Conservation (phyloP, 1,140 invertebrate genomes). For the Chlorops oryzae region DNA sequence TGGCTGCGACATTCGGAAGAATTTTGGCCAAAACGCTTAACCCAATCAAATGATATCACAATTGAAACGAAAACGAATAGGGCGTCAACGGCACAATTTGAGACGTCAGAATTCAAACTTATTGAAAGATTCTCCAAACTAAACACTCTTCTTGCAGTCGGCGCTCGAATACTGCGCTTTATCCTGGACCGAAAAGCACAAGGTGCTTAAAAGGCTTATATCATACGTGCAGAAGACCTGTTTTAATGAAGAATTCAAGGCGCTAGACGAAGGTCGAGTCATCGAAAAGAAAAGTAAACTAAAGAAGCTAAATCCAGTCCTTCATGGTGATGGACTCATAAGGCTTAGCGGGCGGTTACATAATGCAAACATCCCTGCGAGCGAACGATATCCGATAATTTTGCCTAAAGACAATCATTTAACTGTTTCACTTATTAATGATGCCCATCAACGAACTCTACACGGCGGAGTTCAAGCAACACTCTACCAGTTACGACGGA, state of each 20-base stretch:
- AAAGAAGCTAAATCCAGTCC: background rate
- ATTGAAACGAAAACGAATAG: background rate
- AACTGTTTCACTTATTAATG: background rate
- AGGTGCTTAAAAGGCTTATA: background rate
- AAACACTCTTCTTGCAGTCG: background rate
- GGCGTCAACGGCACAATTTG: background rate
- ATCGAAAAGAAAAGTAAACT: background rate
- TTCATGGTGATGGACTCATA: background rate
- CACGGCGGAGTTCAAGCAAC: slow-evolving; percentile 2
- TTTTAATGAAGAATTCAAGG: background rate
- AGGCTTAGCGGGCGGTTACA: background rate
- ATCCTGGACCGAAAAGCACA: too few species aligned
- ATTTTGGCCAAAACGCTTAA: slow-evolving; percentile 8
- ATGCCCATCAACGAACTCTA: background rate
- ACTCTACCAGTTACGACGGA: background rate
- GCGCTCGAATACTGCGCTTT: too few species aligned
- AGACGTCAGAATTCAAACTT: background rate
- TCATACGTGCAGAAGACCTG: background rate
- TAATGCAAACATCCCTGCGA: background rate
- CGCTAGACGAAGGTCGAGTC: background rate
- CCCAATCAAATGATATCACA: slow-evolving; percentile 18
- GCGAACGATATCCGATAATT: background rate
- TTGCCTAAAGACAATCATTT: background rate
- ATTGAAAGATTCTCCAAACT: background rate
- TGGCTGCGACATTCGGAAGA: background rate